These are phyloP conservation scores for Sapajus apella DNA, from an alignment of 2,113 vertebrate genomes.

Conservation along the genomic window DNA sequence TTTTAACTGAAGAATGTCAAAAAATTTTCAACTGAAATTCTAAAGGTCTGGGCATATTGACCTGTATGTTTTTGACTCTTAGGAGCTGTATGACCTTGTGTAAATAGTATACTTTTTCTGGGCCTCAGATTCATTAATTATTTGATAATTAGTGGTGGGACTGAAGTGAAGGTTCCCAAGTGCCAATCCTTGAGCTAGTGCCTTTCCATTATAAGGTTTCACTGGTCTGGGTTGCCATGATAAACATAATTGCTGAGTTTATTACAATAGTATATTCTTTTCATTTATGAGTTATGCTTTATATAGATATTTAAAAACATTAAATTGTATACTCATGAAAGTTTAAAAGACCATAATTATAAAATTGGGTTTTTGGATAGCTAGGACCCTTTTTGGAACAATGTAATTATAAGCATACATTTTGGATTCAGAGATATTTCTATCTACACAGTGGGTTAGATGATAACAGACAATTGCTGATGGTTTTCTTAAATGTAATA, in stretches of 20 bases:
- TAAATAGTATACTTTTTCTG: not conserved
- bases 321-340: not conserved
- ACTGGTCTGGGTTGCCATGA: not conserved
- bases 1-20: not conserved
- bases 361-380: not conserved
- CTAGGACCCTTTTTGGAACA: not conserved
- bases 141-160: not conserved
- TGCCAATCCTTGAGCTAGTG: accelerated
- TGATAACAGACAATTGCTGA: not conserved
- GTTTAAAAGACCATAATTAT: not conserved
- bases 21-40: not conserved
- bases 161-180: no score
- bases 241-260: not conserved
- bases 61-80: not conserved
- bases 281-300: not conserved
- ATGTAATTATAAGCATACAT: not conserved
- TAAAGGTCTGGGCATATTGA: not conserved
- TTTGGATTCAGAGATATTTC: not conserved
- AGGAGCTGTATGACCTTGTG: not conserved
- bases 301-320: not conserved
- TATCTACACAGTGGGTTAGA: not conserved
- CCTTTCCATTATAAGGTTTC: not conserved
- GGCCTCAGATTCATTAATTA: not conserved
- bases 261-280: not conserved
- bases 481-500: not conserved